phyloP scores from a whole-genome alignment of 2,797 vertebrate species.

The Manis pentadactyla region DNA sequence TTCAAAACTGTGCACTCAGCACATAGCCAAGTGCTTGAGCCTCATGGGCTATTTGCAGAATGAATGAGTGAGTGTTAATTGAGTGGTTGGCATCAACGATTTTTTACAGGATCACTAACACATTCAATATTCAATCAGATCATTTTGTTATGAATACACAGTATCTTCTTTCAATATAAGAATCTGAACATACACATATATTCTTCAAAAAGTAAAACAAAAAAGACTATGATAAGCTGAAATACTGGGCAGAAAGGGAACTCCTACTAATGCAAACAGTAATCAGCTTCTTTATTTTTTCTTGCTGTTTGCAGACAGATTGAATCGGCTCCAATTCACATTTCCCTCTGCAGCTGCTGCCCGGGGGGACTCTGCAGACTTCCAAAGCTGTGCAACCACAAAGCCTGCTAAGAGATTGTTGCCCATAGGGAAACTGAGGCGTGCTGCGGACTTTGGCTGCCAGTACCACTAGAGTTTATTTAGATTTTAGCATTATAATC shows the following conservation, averaged over 20 bases:
- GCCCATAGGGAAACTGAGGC: slow-evolving; percentile 9
- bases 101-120: not conserved
- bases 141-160: not conserved
- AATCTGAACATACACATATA: not conserved
- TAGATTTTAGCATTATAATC: slow-evolving; percentile 35
- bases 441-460: not conserved
- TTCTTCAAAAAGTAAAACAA: slow-evolving; percentile 47
- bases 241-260: not conserved
- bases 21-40: not conserved
- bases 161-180: not conserved
- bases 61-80: not conserved
- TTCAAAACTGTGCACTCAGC: not conserved
- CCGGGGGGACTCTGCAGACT: slow-evolving; percentile 34
- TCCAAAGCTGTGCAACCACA: not conserved
- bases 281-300: not conserved
- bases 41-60: not conserved
- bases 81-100: slow-evolving; percentile 13
- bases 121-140: not conserved
- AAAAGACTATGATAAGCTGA: slow-evolving; percentile 19
- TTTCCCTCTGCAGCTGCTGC: slow-evolving; percentile 56
- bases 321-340: not conserved
- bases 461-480: slow-evolving; percentile 14
- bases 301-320: not conserved
- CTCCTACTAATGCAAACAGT: not conserved
- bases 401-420: not conserved